Evolutionary conservation across 2,797 vertebrate genomes (phyloP).

Genomic region (Chelon labrosus): DNA sequence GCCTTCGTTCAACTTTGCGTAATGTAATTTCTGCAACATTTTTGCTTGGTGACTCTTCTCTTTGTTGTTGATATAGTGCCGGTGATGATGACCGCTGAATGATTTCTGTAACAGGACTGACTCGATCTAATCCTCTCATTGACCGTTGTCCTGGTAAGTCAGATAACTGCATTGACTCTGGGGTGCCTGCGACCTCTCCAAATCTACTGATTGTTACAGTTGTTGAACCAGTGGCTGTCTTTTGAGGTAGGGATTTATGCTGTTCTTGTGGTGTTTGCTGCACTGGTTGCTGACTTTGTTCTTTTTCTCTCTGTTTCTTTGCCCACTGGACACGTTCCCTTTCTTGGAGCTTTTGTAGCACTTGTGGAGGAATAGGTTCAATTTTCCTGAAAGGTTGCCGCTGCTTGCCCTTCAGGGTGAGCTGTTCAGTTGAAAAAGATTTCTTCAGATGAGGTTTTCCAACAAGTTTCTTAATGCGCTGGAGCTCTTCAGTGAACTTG

Average conservation of each 20-base stretch:
- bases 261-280: slow-evolving; percentile 60
- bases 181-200: slow-evolving; percentile 71
- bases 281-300: slow-evolving; percentile 62
- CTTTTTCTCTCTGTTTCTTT: slow-evolving; percentile 77
- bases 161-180: slow-evolving; percentile 83
- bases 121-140: slow-evolving; percentile 70
- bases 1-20: slow-evolving; percentile 82
- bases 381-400: slow-evolving; percentile 81
- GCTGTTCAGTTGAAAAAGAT: slow-evolving; percentile 89
- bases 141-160: slow-evolving; percentile 83
- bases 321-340: slow-evolving; percentile 83
- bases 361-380: slow-evolving; percentile 87
- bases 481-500: slow-evolving; percentile 95
- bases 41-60: slow-evolving; percentile 72
- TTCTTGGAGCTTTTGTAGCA: slow-evolving; percentile 86
- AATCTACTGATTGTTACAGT: slow-evolving; percentile 50
- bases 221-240: slow-evolving; percentile 54
- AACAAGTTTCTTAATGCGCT: slow-evolving; percentile 93
- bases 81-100: slow-evolving; percentile 79
- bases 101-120: slow-evolving; percentile 79
- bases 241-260: slow-evolving; percentile 51
- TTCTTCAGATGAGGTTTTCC: slow-evolving; percentile 95
- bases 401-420: slow-evolving; percentile 81
- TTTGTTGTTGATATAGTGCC: slow-evolving; percentile 69
- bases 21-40: slow-evolving; percentile 78